Base-by-base conservation (phyloP, 2,797 vertebrate genomes). In the Botia almorhae region DNA sequence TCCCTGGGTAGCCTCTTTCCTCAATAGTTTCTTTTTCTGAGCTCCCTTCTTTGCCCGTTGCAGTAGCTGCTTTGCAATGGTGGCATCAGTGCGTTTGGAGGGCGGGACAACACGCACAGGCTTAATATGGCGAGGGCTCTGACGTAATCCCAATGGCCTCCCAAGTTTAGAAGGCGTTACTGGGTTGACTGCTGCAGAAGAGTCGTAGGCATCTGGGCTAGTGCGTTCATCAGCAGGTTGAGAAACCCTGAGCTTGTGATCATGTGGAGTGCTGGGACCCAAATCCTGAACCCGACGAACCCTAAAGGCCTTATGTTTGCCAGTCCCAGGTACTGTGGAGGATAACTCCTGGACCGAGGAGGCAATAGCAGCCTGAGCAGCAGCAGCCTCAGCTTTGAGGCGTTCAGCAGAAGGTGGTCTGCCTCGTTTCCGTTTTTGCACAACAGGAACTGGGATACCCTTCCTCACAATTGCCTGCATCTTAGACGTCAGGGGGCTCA, bases 31-130 rank as follows among this genome's bases (percentile, higher is more conserved):
- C 87, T 96, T 96, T 69, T 96, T 95, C 87, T 94, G 94, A 0
- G 93, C 94, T 77, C 97, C 98, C 81, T 98, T 99, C 86, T 97
- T 99, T 8, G 98, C 98, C 55, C 96, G 95, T 92, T 99, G 97
- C 87, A 99, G 89, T 84, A 99, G 94, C 81, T 99, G 98, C 89
- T 98, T 99, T 1, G 98, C 98, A 1, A 99, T 98, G 0, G 97
- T 90, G 19, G 98, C 95, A 69, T 99, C 98, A 0, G 97, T 98
- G 90, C 98, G 95, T 92, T 99, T 99, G 61, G 95, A 96, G 67
- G 97, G 93, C 78, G 97, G 97, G 77, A 99, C 97, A 10, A 98
- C 97, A 87, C 97, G 91, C 33, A 98, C 96, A 0, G 97, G 97
- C 81, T 98, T 98, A 86, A 97, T 92, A 84, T 98, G 95, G 78